A percentile compares a stretch with the other conserved stretches of the same genome.
These are phyloP conservation scores for Azorinus chamasolen DNA, from an alignment of 2,888 invertebrate genomes.

Conservation along the genomic window DNA sequence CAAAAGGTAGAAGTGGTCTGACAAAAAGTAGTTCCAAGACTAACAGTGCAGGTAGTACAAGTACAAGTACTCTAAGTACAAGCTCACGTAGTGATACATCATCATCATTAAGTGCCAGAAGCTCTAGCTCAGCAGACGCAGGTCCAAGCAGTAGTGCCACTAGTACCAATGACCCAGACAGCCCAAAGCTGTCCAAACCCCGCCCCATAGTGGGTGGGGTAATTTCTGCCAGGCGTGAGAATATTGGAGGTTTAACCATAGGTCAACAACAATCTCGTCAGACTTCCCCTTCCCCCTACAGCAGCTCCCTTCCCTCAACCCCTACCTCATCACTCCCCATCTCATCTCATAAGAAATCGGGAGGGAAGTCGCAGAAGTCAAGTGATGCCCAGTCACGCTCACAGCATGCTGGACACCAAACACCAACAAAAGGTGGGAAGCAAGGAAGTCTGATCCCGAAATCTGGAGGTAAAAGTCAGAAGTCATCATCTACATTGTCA, in stretches of 20 bases:
- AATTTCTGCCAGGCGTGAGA: conserved; percentile 59
- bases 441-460: conserved; percentile 78
- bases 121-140: conserved; percentile 78
- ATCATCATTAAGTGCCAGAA: conserved; percentile 74
- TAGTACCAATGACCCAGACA: conserved; percentile 86
- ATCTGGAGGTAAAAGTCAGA: conserved; percentile 67
- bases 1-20: conserved; percentile 86
- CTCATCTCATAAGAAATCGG: conserved; percentile 58
- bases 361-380: conserved; percentile 49
- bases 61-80: conserved; percentile 71
- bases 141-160: conserved; percentile 86
- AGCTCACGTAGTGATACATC: conserved; percentile 95
- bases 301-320: conserved; percentile 69
- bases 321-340: conserved; percentile 74
- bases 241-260: conserved; percentile 64
- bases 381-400: conserved; percentile 55
- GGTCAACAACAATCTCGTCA: conserved; percentile 65
- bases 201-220: conserved; percentile 75
- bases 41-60: conserved; percentile 66
- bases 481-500: conserved; percentile 29
- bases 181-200: conserved; percentile 80
- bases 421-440: conserved; percentile 72
- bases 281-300: conserved; percentile 67
- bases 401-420: conserved; percentile 64
- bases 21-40: conserved; percentile 23